A percentile compares a stretch with the other conserved stretches of the same genome.
Evolutionary conservation across 2,113 vertebrate species (phyloP).

Genomic region (Leucopternis melanops): DNA sequence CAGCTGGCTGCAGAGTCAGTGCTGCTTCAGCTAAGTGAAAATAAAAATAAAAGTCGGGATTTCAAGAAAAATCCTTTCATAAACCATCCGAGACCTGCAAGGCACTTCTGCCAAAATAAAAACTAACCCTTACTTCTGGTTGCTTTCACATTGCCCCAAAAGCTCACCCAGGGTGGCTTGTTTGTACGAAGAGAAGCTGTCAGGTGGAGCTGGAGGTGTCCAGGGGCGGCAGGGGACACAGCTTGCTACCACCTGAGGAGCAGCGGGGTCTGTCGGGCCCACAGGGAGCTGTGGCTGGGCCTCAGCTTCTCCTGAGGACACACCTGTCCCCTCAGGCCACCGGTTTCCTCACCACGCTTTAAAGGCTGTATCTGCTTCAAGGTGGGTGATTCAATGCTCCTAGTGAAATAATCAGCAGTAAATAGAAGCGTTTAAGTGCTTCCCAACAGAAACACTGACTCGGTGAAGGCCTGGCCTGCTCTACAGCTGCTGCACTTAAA

Average conservation of each 20-base stretch:
- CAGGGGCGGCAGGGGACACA: too few relatives aligned
- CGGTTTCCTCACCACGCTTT: fast-evolving
- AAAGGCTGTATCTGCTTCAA: not conserved
- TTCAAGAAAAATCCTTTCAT: not conserved
- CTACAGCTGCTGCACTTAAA: not conserved
- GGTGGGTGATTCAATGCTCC: not conserved
- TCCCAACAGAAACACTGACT: not conserved
- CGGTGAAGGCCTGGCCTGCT: not conserved
- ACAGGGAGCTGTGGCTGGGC: fast-evolving
- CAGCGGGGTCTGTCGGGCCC: not conserved
- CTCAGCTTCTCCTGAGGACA: fast-evolving
- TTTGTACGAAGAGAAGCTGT: too few relatives aligned
- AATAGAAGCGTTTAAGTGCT: not conserved
- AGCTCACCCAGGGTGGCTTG: not conserved
- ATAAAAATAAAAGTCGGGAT: not conserved
- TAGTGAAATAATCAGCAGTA: not conserved
- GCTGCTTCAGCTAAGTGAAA: not conserved
- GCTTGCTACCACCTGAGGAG: not conserved
- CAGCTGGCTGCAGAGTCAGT: not conserved
- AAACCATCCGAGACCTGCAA: not conserved
- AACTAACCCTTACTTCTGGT: fast-evolving
- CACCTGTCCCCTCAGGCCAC: too few relatives aligned
- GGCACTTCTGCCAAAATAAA: not conserved
- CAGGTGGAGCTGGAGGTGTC: not conserved
- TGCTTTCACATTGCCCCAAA: not conserved